Evolutionary conservation across 2,888 invertebrate species (phyloP).

Genomic region (Ditylenchus weischeri): DNA sequence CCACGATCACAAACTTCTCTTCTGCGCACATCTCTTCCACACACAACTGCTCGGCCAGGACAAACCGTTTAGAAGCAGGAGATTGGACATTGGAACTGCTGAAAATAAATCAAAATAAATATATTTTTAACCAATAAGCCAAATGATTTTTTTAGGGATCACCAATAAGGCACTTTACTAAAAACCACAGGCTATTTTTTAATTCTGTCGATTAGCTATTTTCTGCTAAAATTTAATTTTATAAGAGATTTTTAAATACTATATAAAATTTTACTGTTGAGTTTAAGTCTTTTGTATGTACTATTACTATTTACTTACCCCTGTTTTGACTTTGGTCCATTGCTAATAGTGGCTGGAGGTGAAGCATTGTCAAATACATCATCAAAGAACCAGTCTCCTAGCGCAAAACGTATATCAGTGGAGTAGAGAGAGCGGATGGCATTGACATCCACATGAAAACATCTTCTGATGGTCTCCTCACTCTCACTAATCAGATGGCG

Average conservation of each 20-base stretch:
- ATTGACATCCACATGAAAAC: neutral
- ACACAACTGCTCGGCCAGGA: neutral
- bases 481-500: slow-evolving; percentile 6
- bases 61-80: neutral
- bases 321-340: no score
- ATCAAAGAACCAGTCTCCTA: slow-evolving; percentile 11
- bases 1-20: slow-evolving; percentile 10
- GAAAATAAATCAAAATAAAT: neutral
- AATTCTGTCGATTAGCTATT: no score
- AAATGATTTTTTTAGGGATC: no score
- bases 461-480: slow-evolving; percentile 2
- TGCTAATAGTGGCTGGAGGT: neutral
- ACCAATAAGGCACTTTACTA: no score
- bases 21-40: slow-evolving; percentile 8
- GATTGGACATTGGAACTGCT: neutral
- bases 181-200: no score
- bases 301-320: no score
- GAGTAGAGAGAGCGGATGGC: neutral
- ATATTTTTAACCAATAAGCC: no score
- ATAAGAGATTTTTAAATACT: no score
- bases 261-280: no score
- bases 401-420: slow-evolving; percentile 3
- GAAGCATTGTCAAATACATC: neutral
- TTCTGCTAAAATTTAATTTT: no score
- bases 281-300: no score